Evolutionary conservation across 2,888 invertebrate species (phyloP), one percentile per base, ranked within the genome.

Genomic region (Tupiocoris notatus): DNA sequence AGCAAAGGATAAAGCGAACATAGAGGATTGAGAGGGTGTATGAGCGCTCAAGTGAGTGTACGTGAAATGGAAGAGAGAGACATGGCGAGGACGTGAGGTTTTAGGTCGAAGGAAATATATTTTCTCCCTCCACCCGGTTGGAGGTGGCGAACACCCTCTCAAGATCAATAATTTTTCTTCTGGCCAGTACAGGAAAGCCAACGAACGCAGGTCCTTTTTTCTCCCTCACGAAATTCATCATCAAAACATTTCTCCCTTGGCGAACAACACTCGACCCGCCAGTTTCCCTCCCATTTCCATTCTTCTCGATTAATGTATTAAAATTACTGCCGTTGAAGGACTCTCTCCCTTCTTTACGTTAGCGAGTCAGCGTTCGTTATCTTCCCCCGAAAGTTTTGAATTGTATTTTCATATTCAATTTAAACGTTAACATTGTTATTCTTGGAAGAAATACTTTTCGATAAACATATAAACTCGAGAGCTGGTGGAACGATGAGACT

Each of bases 141-240:
- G 39, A 39, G 16, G 65, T 12, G 63, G 25, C 23, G 64, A 63
- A 57, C 21, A 24, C 17, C 75, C 25, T 54, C 66, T 62, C 54
- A 75, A 75, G 75, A 75, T 75, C 75, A 75, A 75, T 75, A 75
- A 75, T 65, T 75, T 75, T 75, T 75, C 75, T 75, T 75, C 75
- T 75, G 75, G 58, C 66, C 66, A 65, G 57, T 75, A 56, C 75
- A 57, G 22, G 65, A 18, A 39, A 39, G 59, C 59, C 7, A 59
- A 3, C 18, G 17, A 18, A 18, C n/a, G 59, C 59, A 59, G 59
- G 17, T 59, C 59, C 59, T 59, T 59, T 59, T 20, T n/a, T 59
- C 59, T 20, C 59, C 59, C 59, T n/a, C 59, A 39, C 39, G 39
- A 39, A 39, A 39, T 39, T 39, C 39, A 39, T 39, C 39, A 39